Evolutionary conservation across 2,797 vertebrate genomes (phyloP), one percentile per base, ranked within the genome.

Genomic region (Dryobates pubescens): DNA sequence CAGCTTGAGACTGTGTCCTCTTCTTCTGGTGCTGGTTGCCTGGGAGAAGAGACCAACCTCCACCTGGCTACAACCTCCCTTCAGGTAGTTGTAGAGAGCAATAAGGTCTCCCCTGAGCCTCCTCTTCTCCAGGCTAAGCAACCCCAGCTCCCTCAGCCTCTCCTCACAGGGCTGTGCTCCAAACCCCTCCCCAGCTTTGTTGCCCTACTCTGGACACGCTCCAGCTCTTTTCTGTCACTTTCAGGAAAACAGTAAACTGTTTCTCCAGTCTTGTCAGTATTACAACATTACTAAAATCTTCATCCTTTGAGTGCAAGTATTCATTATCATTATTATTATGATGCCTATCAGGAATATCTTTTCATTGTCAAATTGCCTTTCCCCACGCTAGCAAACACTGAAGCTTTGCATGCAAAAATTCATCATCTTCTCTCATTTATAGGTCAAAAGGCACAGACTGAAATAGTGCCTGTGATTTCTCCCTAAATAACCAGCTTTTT

Each of bases 361-460:
- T 91, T 81, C 84, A 72, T 88, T 88, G 86, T 86, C 69, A 45
- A 49, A 83, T 89, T 95, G 86, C 71, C 54, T 95, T 95, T 95
- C 71, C 75, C 88, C 83, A 79, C 47, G 67, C 79, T 90, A 89
- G 89, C 76, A 95, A 94, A 93, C 64, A 95, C 36, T 30, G 91
- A 82, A 82, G 69, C 41, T 90, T 77, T 65, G 26, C 59, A 73
- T 62, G 49, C 58, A 89, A 94, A 96, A 93, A 89, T 73, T 71
- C 91, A 69, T 81, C 47, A 30, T 4, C 5, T 91, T 94, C 91
- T 81, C 88, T 94, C 82, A 69, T 92, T 96, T 92, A 88, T 69
- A 93, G 92, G 94, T 92, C 88, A 94, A 93, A 95, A 91, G 83
- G 81, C 63, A 89, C n/a, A 56, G 86, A 92, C 94, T 90, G 84